Conservation (phyloP, 2,797 vertebrate genomes). For the Enteromius paludinosus region DNA sequence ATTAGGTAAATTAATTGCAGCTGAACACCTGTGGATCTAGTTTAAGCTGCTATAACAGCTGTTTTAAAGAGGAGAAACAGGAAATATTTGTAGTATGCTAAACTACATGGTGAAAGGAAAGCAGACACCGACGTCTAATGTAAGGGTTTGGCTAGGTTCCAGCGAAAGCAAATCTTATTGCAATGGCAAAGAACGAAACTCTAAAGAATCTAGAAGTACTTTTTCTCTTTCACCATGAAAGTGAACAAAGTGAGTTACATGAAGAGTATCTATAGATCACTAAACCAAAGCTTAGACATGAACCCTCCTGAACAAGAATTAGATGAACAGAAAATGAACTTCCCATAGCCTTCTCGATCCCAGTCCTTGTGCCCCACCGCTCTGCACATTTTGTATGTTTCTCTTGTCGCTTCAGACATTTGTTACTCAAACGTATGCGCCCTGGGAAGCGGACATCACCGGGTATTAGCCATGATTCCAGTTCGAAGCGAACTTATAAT, state of each 20-base stretch:
- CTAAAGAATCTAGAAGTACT: not conserved
- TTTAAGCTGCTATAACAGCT: not conserved
- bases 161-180: not conserved
- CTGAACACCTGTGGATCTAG: not conserved
- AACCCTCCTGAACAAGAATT: not conserved
- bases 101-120: not conserved
- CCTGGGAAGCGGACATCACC: no score
- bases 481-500: no score
- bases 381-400: no score
- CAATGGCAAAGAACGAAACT: not conserved
- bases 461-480: no score
- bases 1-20: not conserved
- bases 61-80: not conserved
- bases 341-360: no score
- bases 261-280: not conserved
- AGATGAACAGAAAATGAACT: not conserved
- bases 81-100: not conserved
- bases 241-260: not conserved
- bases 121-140: not conserved
- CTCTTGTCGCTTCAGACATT: no score
- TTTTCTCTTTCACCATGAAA: not conserved
- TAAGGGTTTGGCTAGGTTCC: not conserved
- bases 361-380: no score
- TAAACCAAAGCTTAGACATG: not conserved
- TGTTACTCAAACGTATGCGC: no score